phyloP scores from a whole-genome alignment of 1,140 invertebrate species.

The Drosophila carrolli region DNA sequence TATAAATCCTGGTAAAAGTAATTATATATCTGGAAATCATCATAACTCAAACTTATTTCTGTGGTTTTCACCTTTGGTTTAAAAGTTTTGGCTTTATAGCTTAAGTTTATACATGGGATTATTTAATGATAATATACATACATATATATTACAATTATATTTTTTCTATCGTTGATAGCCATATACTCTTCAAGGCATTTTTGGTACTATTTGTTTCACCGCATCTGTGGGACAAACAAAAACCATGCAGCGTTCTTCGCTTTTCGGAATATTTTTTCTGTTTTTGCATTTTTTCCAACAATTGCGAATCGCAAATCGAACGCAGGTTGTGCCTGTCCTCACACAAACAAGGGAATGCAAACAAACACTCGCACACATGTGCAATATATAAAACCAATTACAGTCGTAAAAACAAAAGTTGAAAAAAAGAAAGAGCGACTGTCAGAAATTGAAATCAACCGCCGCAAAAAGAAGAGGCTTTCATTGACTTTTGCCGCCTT shows the following conservation, averaged over 20 bases:
- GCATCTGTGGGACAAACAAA: constrained; percentile 39
- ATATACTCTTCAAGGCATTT: background rate
- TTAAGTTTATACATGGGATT: too few species aligned
- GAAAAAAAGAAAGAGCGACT: constrained; percentile 11
- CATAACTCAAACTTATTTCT: too few species aligned
- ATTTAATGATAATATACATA: too few species aligned
- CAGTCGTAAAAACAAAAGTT: constrained; percentile 59
- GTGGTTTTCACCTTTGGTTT: too few species aligned
- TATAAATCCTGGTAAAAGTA: too few species aligned
- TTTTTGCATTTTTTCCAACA: constrained; percentile 58
- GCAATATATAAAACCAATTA: constrained; percentile 69
- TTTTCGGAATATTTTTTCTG: constrained; percentile 37
- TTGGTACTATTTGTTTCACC: background rate
- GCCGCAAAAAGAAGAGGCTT: constrained; percentile 35
- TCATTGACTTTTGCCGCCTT: constrained; percentile 36
- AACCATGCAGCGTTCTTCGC: constrained; percentile 18
- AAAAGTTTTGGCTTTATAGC: too few species aligned
- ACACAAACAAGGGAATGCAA: constrained; percentile 26
- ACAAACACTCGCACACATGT: constrained; percentile 35
- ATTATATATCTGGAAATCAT: too few species aligned
- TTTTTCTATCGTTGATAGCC: too few species aligned
- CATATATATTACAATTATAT: too few species aligned
- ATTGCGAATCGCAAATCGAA: constrained; percentile 70
- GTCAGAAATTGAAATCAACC: constrained; percentile 56
- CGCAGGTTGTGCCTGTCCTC: constrained; percentile 57